phyloP scores from a whole-genome alignment of 2,888 invertebrate species.

The Latheticus oryzae region DNA sequence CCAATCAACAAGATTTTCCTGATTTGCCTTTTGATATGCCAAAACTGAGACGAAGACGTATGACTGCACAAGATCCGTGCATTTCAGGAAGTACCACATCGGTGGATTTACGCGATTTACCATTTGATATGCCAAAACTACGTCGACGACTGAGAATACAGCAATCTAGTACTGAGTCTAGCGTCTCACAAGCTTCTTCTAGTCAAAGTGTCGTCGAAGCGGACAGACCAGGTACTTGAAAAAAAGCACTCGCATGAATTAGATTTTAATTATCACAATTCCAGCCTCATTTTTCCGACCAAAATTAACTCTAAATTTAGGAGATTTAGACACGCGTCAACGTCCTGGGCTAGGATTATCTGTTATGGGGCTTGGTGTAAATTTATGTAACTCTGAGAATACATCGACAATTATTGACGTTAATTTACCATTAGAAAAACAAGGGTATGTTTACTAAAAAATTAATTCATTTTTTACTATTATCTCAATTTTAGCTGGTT shows the following conservation, averaged over 20 bases:
- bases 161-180: constrained; percentile 75
- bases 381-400: constrained; percentile 66
- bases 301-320: constrained; percentile 81
- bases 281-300: constrained; percentile 70
- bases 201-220: constrained; percentile 84
- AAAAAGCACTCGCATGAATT: too few relatives aligned
- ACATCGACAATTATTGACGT: constrained; percentile 81
- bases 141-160: constrained; percentile 79
- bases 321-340: constrained; percentile 68
- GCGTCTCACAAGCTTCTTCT: constrained; percentile 83
- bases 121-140: constrained; percentile 93
- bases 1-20: constrained; percentile 75
- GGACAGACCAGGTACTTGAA: constrained; percentile 76
- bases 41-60: constrained; percentile 78
- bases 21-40: constrained; percentile 93
- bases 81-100: constrained; percentile 79
- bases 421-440: constrained; percentile 84
- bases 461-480: not conserved
- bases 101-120: constrained; percentile 83
- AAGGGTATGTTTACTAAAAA: constrained; percentile 75
- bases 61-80: constrained; percentile 75
- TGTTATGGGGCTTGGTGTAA: constrained; percentile 61
- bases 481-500: constrained; percentile 79
- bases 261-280: too few relatives aligned
- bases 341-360: constrained; percentile 64